Evolutionary conservation across 2,888 invertebrate genomes (phyloP), one percentile per base, ranked within the genome.

Genomic region (Stenichneumon culpator): DNA sequence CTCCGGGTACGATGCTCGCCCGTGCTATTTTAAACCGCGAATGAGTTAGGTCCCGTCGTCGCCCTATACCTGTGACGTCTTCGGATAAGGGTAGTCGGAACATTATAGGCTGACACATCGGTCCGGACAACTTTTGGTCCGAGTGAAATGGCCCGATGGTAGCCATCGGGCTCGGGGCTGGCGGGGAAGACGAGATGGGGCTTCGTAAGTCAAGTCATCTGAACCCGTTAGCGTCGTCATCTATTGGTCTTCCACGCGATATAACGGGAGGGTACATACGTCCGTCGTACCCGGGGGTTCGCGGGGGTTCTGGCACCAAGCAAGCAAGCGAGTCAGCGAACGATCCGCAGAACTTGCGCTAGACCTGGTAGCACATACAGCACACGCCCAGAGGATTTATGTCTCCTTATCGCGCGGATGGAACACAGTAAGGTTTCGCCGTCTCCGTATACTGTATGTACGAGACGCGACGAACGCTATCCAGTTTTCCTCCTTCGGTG

Each of bases 161-260:
- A 72, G 79, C 79, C 72, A 47, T 25, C 22, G 25, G 3, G 16
- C 28, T 28, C 60, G 14, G 4, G 32, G 28, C 16, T 6, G 25
- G n/a, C 32, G 25, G 28, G 16, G n/a, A n/a, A 52, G 72, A 54
- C 75, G 74, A 82, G 82, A 82, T 84, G 75, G 87, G 89, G 89
- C 91, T 92, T 92, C 92, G 90, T 90, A 89, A 91, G 92, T 90
- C 91, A 92, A 92, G 91, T 92, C 91, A 91, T 92, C 90, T 90
- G 90, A 92, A 90, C 89, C 89, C 90, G 89, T 92, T 89, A 92
- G 89, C 90, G 85, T 87, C 88, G 89, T 90, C 88, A 89, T 89
- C 90, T 88, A 89, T 90, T 86, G 89, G 89, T 90, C 90, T 90
- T 90, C 90, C 87, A 90, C 79, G 63, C 79, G 79, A 75, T 52